Conservation (phyloP, 2,113 vertebrate genomes). For the Melanerpes aurifrons region DNA sequence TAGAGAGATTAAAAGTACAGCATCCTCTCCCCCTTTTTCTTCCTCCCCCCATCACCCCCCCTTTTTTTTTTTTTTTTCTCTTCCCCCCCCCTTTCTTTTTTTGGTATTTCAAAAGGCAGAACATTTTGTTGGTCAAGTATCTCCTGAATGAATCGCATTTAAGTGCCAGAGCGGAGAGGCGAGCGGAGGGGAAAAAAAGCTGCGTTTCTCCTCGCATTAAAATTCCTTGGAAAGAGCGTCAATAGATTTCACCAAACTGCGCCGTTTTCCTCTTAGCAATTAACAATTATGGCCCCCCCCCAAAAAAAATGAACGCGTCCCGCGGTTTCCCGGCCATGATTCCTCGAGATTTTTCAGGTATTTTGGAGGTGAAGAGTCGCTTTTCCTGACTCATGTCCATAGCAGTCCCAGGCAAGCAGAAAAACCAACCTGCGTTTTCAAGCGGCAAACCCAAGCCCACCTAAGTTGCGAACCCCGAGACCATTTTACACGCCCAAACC, state of each 20-base stretch:
- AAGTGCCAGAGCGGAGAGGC: neutral
- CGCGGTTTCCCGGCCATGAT: accelerated
- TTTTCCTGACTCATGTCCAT: neutral
- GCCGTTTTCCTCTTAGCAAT: neutral
- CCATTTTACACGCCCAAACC: accelerated
- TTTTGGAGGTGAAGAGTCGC: neutral
- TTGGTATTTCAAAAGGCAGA: constrained; percentile 18
- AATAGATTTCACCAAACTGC: neutral
- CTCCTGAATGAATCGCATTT: neutral
- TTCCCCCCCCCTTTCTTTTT: no score
- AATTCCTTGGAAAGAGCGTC: neutral
- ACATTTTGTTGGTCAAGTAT: neutral
- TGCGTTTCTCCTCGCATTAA: neutral
- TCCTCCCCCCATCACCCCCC: no score
- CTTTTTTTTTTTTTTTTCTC: neutral
- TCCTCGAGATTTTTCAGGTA: neutral
- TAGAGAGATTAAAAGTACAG: constrained; percentile 38
- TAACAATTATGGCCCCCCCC: neutral
- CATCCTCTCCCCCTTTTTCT: neutral
- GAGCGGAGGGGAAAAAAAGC: neutral
- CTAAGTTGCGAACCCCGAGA: accelerated
- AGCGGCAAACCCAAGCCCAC: accelerated
- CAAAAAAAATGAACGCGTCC: accelerated
- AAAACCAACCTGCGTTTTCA: accelerated
- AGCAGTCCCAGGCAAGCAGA: accelerated